phyloP scores from a whole-genome alignment of 2,888 invertebrate genomes.

The Protophormia terraenovae region DNA sequence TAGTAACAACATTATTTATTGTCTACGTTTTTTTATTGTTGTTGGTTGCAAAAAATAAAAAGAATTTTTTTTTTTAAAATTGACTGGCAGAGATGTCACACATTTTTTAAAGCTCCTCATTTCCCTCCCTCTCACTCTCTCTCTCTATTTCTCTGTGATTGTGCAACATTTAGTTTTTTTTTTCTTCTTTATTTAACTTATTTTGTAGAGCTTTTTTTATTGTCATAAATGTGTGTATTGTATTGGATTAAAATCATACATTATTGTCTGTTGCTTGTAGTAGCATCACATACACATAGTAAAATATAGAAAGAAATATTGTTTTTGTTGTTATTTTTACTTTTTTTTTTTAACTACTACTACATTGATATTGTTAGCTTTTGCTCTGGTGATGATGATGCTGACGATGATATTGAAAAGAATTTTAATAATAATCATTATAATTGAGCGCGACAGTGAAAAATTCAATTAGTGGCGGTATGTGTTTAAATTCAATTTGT shows the following conservation, averaged over 20 bases:
- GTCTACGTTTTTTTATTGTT: conserved; percentile 34
- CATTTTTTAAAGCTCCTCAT: neutral
- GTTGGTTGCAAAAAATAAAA: conserved; percentile 13
- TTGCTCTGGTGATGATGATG: neutral
- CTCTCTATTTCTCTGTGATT: neutral
- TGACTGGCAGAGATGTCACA: conserved; percentile 67
- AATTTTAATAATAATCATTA: conserved; percentile 75
- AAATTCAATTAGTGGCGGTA: conserved; percentile 77
- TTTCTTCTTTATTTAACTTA: neutral
- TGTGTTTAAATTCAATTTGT: conserved; percentile 77
- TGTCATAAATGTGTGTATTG: conserved; percentile 51
- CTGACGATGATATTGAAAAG: conserved; percentile 68
- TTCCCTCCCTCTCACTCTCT: neutral
- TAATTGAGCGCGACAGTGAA: conserved; percentile 79
- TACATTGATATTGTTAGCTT: neutral
- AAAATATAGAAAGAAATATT: neutral
- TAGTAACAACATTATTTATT: conserved; percentile 46
- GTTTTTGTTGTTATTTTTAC: neutral
- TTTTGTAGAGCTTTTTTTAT: neutral
- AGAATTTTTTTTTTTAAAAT: neutral
- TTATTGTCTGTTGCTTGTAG: conserved; percentile 44
- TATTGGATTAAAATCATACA: conserved; percentile 54
- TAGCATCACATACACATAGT: neutral
- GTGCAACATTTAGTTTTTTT: neutral
- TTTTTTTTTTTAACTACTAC: neutral